Conservation (phyloP, 2,888 invertebrate species). For the Gastracanthus pulcherrimus region DNA sequence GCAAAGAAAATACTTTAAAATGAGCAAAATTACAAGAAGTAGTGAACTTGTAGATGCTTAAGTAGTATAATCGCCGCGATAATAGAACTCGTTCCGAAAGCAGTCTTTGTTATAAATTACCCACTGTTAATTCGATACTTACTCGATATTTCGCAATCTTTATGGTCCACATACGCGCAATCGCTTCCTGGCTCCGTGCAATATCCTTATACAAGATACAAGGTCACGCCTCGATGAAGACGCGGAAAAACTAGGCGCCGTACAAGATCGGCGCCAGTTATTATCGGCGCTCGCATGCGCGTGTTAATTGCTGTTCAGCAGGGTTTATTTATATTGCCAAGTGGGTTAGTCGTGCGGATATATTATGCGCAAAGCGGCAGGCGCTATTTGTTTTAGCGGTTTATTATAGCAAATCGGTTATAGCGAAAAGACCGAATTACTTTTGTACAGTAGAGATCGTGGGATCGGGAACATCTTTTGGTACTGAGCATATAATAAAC, state of each 20-base stretch:
- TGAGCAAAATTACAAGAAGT: background rate
- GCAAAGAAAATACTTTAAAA: background rate
- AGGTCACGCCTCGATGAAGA: slow-evolving; percentile 6
- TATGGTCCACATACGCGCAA: background rate
- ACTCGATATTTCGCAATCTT: background rate
- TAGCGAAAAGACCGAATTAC: too few species aligned
- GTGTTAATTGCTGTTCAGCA: too few species aligned
- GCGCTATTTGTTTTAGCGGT: too few species aligned
- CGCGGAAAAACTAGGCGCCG: slow-evolving; percentile 6
- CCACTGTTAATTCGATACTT: background rate
- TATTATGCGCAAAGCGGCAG: background rate
- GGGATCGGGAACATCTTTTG: too few species aligned
- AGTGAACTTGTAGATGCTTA: background rate
- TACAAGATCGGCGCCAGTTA: slow-evolving; percentile 9
- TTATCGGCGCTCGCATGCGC: too few species aligned
- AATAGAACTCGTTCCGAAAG: background rate
- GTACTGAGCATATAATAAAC: too few species aligned
- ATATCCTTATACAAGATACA: too few species aligned
- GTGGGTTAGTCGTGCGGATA: slow-evolving; percentile 41
- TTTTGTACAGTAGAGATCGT: too few species aligned
- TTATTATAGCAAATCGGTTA: too few species aligned
- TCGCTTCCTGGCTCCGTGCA: too few species aligned
- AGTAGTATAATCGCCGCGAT: background rate
- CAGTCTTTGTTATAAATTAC: background rate
- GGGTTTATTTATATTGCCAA: slow-evolving; percentile 15